Evolutionary conservation across 2,888 invertebrate species (phyloP).

Genomic region (Lamellibrachia columna): DNA sequence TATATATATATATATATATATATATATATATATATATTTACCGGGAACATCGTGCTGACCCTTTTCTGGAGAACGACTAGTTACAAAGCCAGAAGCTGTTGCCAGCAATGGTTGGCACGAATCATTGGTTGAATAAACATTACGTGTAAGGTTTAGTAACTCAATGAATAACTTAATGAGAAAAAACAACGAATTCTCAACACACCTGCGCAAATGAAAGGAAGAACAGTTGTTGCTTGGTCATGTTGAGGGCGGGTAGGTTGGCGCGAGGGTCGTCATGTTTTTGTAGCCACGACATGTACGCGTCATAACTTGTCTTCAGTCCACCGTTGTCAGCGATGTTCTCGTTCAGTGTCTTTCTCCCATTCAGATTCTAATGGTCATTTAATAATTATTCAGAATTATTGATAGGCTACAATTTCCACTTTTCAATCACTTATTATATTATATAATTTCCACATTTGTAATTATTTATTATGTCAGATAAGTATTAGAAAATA

Average conservation of each 20-base stretch:
- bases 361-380: constrained; percentile 57
- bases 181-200: not conserved
- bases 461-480: no score
- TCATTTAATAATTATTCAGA: constrained; percentile 13
- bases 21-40: no score
- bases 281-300: constrained; percentile 14
- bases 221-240: constrained; percentile 67
- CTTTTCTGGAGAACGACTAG: no score
- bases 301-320: constrained; percentile 39
- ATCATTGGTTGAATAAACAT: no score
- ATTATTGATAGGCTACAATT: not conserved
- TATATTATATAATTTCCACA: no score
- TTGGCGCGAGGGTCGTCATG: constrained; percentile 43
- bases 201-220: constrained; percentile 65
- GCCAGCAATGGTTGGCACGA: no score
- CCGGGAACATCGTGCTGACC: no score
- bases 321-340: constrained; percentile 66
- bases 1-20: no score
- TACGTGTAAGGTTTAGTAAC: no score
- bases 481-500: no score
- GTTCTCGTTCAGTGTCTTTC: constrained; percentile 64
- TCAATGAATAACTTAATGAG: no score
- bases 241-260: constrained; percentile 63
- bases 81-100: no score
- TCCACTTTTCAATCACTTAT: not conserved